A percentile compares a stretch with the other conserved stretches of the same genome.
phyloP scores from a whole-genome alignment of 2,113 vertebrate species.

The Chauna torquata region DNA sequence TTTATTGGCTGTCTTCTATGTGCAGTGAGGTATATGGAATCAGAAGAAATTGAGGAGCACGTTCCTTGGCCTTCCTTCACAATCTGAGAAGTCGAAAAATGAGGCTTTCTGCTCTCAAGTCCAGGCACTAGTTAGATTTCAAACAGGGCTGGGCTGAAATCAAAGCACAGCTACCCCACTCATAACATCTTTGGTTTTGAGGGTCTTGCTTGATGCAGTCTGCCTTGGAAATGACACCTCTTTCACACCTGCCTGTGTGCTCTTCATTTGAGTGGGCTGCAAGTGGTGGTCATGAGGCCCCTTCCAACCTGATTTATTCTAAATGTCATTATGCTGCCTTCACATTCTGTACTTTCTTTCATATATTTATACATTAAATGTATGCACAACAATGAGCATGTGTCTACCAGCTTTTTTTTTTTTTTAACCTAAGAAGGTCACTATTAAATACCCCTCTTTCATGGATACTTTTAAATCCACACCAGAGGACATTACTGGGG shows the following conservation, averaged over 20 bases:
- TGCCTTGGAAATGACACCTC: background rate
- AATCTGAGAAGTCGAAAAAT: background rate
- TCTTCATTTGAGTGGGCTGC: background rate
- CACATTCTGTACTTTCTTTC: background rate
- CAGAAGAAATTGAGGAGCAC: background rate
- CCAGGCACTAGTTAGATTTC: background rate
- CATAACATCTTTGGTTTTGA: background rate
- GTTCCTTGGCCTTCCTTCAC: background rate
- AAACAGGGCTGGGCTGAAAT: background rate
- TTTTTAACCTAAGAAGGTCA: background rate
- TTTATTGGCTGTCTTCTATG: background rate
- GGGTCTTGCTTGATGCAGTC: background rate
- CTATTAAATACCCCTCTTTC: background rate
- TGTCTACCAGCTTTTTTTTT: background rate
- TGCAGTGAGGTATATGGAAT: background rate
- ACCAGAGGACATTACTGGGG: background rate
- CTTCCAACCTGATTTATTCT: background rate
- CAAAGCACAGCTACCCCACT: background rate
- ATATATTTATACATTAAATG: background rate
- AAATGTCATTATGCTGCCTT: background rate
- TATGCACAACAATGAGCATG: background rate
- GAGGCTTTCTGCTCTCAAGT: background rate
- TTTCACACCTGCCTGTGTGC: background rate
- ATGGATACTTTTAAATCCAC: background rate
- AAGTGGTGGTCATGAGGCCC: background rate